Evolutionary conservation across 2,113 vertebrate genomes (phyloP).

Genomic region (Serinus canaria): DNA sequence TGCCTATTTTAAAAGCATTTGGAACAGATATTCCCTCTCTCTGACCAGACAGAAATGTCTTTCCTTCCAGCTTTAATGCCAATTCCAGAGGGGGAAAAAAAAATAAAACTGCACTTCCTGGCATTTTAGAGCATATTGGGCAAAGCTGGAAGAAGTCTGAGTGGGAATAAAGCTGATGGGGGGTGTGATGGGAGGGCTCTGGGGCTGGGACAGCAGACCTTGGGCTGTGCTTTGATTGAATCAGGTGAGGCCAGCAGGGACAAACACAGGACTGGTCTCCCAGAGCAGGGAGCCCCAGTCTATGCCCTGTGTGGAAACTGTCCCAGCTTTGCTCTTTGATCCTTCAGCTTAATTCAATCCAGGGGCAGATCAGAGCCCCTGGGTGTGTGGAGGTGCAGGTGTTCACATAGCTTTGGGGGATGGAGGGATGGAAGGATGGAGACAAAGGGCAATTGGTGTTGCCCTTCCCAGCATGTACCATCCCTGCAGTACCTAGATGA

Average conservation of each 20-base stretch:
- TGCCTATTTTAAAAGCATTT: conserved; percentile 20
- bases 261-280: neutral
- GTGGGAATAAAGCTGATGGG: neutral
- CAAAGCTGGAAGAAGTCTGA: neutral
- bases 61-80: conserved; percentile 17
- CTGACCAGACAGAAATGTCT: conserved; percentile 25
- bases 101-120: neutral
- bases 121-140: neutral
- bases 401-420: neutral
- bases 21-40: neutral
- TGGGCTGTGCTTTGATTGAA: conserved; percentile 30
- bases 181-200: neutral
- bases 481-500: fast-evolving
- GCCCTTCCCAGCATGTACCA: neutral
- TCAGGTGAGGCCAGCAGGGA: neutral
- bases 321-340: conserved; percentile 31
- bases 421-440: neutral
- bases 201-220: neutral
- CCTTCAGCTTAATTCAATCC: conserved; percentile 32
- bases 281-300: neutral
- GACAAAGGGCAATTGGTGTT: neutral
- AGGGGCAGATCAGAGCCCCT: neutral
- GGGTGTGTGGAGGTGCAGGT: neutral
- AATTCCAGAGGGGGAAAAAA: neutral
- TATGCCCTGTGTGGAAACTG: neutral